These are phyloP conservation scores for Recurvirostra avosetta DNA, from an alignment of 2,113 vertebrate species.

Conservation along the genomic window DNA sequence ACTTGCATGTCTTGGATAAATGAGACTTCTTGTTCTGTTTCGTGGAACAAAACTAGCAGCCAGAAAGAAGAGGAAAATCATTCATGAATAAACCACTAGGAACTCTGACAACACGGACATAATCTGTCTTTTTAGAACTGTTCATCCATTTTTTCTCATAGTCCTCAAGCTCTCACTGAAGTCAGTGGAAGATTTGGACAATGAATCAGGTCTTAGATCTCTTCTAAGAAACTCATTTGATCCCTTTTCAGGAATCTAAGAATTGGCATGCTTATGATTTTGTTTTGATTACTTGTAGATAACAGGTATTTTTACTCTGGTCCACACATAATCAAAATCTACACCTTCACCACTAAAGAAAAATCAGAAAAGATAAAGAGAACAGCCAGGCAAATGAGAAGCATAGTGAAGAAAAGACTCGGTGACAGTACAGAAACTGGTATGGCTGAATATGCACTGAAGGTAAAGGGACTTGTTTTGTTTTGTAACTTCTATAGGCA, in stretches of 20 bases:
- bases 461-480: neutral
- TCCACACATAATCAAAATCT: neutral
- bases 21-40: neutral
- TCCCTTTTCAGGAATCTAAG: neutral
- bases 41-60: neutral
- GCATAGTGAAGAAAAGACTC: neutral
- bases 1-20: neutral
- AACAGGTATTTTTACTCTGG: neutral
- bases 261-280: accelerated
- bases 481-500: neutral
- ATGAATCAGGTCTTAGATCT: neutral
- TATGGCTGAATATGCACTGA: neutral
- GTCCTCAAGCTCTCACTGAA: neutral
- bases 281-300: neutral
- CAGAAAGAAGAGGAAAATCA: neutral
- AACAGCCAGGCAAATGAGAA: neutral
- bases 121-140: neutral
- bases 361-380: neutral
- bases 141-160: neutral
- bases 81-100: neutral
- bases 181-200: neutral
- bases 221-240: neutral
- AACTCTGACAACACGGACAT: neutral
- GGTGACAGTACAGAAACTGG: neutral
- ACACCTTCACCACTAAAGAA: neutral